Percentiles rank a stretch among this genome's conserved stretches.
Conservation (phyloP, 2,113 vertebrate species). For the Pterophyllum scalare region DNA sequence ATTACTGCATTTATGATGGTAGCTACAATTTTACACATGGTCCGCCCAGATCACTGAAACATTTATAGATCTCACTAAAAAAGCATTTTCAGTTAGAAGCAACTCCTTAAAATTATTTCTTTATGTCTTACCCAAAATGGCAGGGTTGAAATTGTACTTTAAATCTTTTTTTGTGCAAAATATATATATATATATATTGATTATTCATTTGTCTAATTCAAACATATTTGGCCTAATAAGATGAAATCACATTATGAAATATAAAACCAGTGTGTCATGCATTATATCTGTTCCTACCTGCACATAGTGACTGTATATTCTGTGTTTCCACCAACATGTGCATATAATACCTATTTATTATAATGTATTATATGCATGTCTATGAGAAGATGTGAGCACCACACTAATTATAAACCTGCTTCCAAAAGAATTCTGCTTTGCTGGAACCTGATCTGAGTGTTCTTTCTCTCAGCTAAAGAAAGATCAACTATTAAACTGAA, state of each 20-base stretch:
- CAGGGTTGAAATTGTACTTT: too few relatives aligned
- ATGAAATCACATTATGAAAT: not conserved
- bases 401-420: not conserved
- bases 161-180: not conserved
- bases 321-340: not conserved
- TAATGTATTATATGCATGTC: not conserved
- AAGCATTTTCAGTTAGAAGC: too few relatives aligned
- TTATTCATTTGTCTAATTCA: not conserved
- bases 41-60: not conserved
- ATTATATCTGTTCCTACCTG: not conserved
- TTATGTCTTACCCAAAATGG: not conserved
- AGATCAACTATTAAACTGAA: constrained; percentile 50
- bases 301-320: not conserved
- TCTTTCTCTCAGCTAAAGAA: constrained; percentile 19
- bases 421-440: not conserved
- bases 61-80: too few relatives aligned
- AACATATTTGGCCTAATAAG: not conserved
- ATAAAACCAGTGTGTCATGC: not conserved
- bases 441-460: constrained; percentile 7
- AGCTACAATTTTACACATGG: too few relatives aligned
- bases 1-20: not conserved
- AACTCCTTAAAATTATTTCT: not conserved
- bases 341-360: not conserved
- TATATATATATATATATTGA: not conserved
- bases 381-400: not conserved